Conservation (phyloP, 1,140 invertebrate species). For the Eriocheir sinensis region DNA sequence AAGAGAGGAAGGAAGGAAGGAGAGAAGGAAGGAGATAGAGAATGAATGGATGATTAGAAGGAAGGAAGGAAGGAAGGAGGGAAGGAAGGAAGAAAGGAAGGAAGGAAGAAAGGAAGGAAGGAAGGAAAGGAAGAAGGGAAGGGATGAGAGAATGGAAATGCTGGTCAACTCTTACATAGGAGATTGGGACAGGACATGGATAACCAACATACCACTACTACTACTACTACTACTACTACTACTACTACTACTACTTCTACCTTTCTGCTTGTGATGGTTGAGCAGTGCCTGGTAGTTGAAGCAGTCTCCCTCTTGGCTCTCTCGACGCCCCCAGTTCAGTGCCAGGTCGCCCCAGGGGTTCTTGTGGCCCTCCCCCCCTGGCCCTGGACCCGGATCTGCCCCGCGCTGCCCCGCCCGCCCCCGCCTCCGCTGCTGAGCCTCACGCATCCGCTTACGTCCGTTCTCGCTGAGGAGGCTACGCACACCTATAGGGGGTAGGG, state of each 20-base stretch:
- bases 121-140: too few relatives aligned
- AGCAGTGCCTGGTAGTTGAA: background rate
- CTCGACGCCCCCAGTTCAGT: too few relatives aligned
- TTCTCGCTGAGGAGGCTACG: too few relatives aligned
- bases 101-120: too few relatives aligned
- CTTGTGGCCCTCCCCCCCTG: too few relatives aligned
- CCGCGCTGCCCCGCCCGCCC: background rate
- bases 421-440: background rate
- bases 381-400: background rate
- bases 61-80: background rate
- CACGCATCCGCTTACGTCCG: too few relatives aligned
- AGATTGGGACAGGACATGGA: background rate
- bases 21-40: background rate
- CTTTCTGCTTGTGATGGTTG: too few relatives aligned
- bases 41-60: background rate
- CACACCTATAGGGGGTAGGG: too few relatives aligned
- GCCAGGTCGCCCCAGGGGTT: background rate
- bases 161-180: background rate
- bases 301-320: background rate
- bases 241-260: too few relatives aligned
- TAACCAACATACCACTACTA: background rate
- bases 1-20: too few relatives aligned
- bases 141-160: background rate
- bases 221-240: too few relatives aligned
- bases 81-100: background rate